These are phyloP conservation scores for Oncorhynchus nerka DNA, from an alignment of 2,113 vertebrate species.

Conservation along the genomic window DNA sequence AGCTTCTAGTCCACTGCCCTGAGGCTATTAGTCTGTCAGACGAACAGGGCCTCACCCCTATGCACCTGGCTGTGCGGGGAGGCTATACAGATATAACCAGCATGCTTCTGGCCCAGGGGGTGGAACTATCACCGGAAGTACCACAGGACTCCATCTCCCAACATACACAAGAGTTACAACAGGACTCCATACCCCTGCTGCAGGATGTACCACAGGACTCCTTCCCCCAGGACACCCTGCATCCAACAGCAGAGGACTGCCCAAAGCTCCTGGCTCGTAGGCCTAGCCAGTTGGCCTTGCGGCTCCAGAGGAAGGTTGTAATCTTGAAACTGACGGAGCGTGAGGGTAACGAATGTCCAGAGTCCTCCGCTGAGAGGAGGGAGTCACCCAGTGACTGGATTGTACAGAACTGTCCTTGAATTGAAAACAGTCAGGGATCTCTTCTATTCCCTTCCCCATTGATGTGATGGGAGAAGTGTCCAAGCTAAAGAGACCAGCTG, in stretches of 20 bases:
- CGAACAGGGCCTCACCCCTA: conserved; percentile 73
- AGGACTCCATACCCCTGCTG: no score
- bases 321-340: conserved; percentile 75
- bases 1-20: conserved; percentile 74
- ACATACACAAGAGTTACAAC: conserved; percentile 29
- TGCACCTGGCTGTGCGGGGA: conserved; percentile 80
- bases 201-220: conserved; percentile 26
- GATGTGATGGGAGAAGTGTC: not conserved
- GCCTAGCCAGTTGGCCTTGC: conserved; percentile 2
- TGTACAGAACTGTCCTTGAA: conserved; percentile 32
- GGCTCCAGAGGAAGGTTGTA: conserved; percentile 71
- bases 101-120: conserved; percentile 74
- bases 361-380: not conserved
- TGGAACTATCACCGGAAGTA: conserved; percentile 44
- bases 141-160: conserved; percentile 37
- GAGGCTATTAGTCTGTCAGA: conserved; percentile 70
- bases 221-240: conserved; percentile 33
- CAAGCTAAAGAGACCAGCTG: not conserved
- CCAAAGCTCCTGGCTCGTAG: not conserved
- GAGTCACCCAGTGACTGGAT: not conserved
- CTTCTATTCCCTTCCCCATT: conserved; percentile 5
- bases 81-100: conserved; percentile 74
- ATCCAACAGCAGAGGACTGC: conserved; percentile 27
- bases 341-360: conserved; percentile 34
- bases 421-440: not conserved